These are phyloP conservation scores for Fissipunctia ypsillon DNA, from an alignment of 2,888 invertebrate genomes.

Conservation along the genomic window DNA sequence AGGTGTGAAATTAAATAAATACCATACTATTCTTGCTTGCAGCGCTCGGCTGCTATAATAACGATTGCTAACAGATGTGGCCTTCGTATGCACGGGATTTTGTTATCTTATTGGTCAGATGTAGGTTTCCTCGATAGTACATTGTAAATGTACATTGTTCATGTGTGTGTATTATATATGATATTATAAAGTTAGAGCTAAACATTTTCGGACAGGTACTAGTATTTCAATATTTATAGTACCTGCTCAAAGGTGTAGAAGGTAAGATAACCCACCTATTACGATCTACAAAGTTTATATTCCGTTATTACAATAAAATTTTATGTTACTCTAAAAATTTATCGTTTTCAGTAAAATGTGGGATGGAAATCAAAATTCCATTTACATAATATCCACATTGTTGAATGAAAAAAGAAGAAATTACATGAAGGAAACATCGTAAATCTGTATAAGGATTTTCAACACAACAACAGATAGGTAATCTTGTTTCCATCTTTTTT, in stretches of 20 bases:
- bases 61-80: too few species aligned
- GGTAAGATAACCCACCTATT: constrained; percentile 1
- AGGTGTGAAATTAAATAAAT: too few species aligned
- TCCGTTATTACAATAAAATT: constrained; percentile 37
- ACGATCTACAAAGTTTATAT: constrained; percentile 20
- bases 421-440: background rate
- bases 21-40: too few species aligned
- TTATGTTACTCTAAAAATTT: constrained; percentile 45
- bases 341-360: constrained; percentile 36
- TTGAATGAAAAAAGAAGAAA: constrained; percentile 12
- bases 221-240: background rate
- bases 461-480: too few species aligned
- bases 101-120: too few species aligned
- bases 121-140: too few species aligned
- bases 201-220: background rate
- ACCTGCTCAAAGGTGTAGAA: background rate
- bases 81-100: too few species aligned
- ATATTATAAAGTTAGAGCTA: too few species aligned
- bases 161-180: too few species aligned
- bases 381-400: constrained; percentile 33
- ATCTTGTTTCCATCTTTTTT: too few species aligned
- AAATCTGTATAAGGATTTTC: background rate
- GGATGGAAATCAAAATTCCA: constrained; percentile 40
- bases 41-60: too few species aligned
- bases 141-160: too few species aligned